phyloP scores from a whole-genome alignment of 2,797 vertebrate genomes.

The Poliocrania exsul region DNA sequence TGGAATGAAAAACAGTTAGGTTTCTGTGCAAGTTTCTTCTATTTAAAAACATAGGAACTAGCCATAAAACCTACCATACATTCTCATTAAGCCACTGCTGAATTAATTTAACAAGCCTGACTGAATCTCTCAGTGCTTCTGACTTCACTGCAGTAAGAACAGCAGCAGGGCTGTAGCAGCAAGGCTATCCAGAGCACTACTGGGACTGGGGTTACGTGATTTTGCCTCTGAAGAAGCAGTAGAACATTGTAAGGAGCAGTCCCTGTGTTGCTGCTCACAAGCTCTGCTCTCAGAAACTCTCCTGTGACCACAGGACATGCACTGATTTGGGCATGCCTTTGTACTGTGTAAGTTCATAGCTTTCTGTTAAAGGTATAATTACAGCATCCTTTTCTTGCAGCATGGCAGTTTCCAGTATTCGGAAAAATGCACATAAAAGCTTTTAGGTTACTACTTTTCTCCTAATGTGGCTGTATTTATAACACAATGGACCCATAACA shows the following conservation, averaged over 20 bases:
- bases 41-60: background rate
- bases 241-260: background rate
- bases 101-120: background rate
- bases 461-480: background rate
- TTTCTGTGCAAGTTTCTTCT: background rate
- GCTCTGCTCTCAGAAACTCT: background rate
- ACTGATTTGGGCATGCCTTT: background rate
- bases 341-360: background rate
- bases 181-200: background rate
- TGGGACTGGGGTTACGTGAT: accelerated
- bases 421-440: background rate
- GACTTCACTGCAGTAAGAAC: background rate
- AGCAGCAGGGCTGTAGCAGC: background rate
- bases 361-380: background rate
- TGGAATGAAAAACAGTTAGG: background rate
- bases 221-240: background rate
- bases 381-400: background rate
- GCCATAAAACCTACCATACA: background rate
- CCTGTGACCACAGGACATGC: background rate
- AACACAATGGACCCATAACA: background rate
- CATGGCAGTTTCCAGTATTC: background rate
- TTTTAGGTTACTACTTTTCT: background rate
- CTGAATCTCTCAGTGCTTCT: background rate
- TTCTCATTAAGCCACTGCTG: background rate
- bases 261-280: background rate